These are phyloP conservation scores for Protonibea diacanthus DNA, from an alignment of 2,797 vertebrate genomes.

Conservation along the genomic window DNA sequence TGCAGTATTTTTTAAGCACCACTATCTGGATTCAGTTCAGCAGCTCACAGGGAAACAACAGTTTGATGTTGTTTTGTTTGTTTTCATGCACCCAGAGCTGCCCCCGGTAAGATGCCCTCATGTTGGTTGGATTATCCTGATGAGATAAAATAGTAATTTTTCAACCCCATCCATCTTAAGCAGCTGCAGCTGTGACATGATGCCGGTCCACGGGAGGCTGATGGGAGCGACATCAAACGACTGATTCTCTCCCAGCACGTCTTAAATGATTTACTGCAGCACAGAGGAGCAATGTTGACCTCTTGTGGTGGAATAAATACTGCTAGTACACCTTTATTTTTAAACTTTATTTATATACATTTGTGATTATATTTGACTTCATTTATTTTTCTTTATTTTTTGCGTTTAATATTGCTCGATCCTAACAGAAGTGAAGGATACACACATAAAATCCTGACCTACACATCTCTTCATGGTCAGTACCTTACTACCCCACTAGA, in stretches of 20 bases:
- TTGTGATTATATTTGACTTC: no score
- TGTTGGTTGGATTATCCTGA: not conserved
- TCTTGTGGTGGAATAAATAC: conserved; percentile 18
- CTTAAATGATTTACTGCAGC: conserved; percentile 36
- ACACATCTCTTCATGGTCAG: no score
- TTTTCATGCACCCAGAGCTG: not conserved
- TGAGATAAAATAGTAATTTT: not conserved
- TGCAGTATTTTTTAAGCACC: not conserved
- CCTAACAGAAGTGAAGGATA: no score
- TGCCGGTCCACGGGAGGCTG: conserved; percentile 56
- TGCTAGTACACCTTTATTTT: no score
- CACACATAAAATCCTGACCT: no score
- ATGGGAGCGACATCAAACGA: conserved; percentile 2
- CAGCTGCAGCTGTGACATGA: conserved; percentile 43
- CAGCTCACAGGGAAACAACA: not conserved
- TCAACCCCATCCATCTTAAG: not conserved
- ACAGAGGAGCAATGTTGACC: conserved; percentile 6
- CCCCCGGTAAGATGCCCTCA: not conserved
- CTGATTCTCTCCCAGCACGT: not conserved
- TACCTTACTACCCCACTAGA: no score
- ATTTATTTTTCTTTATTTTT: no score
- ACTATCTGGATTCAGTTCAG: not conserved
- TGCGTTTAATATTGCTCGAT: no score
- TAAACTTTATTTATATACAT: no score
- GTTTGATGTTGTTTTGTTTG: not conserved